Base-by-base conservation (phyloP, 2,797 vertebrate genomes). In the Karalla daura region DNA sequence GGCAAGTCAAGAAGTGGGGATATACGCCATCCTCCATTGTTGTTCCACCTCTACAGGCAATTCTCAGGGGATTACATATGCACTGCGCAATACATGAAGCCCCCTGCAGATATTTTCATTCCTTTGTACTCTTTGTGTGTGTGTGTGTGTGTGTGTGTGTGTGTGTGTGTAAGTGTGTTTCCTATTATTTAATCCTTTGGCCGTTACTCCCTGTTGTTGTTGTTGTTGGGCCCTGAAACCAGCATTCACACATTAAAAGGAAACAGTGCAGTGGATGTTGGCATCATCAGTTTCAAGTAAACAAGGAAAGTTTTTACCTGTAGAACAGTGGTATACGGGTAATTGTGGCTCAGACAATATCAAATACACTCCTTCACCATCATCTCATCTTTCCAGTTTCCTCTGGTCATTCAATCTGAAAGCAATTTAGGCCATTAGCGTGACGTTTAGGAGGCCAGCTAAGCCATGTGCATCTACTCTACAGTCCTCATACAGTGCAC, bases 381-480 rank as follows among this genome's bases (percentile, higher is more conserved):
- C 79, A 46, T 76, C 73, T 75, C 52, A 59, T 82, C 70, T 54
- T 53, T 78, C 67, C 53, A 60, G 78, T 86, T 84, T 84, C 60
- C 79, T 73, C 73, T 39, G 37, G 45, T 58, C 58, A 70, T 82
- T 83, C 81, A 88, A 74, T 90, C 88, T 88, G 87, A 89, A 80
- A 89, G 84, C 86, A 91, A 91, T 92, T 88, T 88, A 78, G 52
- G 44, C 84, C 72, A 84, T 90, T 87, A 86, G 78, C 58, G 67
- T 41, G 51, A 78, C 69, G 70, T 88, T 80, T 74, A 63, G 73
- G 60, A 78, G 78, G 78, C 78, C 76, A 76, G 44, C 54, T 64
- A 70, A 78, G 70, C 78, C 80, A 68, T 69, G 51, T 72, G 76
- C 66, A 72, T 80, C 74, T 59, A 64, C 77, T 83, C 74, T 63